Conservation (phyloP, 2,113 vertebrate genomes). For the Zosterops japonicus region DNA sequence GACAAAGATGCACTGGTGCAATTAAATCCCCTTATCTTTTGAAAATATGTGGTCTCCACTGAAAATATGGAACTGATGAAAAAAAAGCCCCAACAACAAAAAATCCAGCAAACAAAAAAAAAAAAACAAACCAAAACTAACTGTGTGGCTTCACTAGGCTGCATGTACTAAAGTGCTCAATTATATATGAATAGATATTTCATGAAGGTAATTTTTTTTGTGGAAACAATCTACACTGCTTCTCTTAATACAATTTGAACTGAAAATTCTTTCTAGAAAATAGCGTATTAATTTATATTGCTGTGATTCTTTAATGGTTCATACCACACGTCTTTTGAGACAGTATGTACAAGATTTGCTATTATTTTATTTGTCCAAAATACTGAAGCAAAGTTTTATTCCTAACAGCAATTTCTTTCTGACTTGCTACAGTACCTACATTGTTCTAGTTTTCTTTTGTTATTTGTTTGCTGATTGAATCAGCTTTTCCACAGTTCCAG, state of each 20-base stretch:
- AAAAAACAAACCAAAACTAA: too few species aligned
- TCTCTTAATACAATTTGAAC: neutral
- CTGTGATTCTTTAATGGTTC: neutral
- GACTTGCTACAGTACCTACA: conserved; percentile 42
- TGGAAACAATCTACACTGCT: neutral
- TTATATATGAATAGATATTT: neutral
- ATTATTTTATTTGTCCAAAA: neutral
- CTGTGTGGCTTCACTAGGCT: neutral
- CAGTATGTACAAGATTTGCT: neutral
- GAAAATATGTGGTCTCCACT: neutral
- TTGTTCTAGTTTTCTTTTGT: conserved; percentile 63
- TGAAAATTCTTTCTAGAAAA: neutral
- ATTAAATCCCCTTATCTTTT: neutral
- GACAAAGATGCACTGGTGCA: neutral
- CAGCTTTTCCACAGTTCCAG: conserved; percentile 64
- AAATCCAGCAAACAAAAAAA: neutral
- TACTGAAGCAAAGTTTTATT: conserved; percentile 10
- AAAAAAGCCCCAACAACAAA: neutral
- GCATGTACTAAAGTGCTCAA: neutral
- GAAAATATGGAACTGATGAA: neutral
- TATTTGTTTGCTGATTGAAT: conserved; percentile 65
- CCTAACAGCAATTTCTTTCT: conserved; percentile 47
- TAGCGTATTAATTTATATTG: neutral
- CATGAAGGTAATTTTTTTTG: neutral
- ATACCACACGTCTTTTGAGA: neutral